Percentiles rank a stretch among this genome's conserved stretches.
Conservation (phyloP, 2,113 vertebrate species). For the Upupa epops region DNA sequence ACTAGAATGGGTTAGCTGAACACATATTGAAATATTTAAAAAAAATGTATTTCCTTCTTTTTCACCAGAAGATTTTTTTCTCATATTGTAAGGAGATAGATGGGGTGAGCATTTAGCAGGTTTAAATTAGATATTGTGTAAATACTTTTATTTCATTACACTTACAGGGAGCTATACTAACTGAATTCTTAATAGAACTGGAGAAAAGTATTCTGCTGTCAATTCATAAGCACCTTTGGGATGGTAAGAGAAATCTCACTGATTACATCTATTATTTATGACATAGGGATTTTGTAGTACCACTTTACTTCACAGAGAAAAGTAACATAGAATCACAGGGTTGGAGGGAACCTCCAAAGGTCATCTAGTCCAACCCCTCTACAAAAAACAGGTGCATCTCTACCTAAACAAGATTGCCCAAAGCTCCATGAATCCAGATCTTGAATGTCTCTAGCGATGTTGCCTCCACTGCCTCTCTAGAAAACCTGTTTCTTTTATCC, state of each 20-base stretch:
- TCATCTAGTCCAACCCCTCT: no score
- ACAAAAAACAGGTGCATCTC: no score
- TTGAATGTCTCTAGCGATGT: no score
- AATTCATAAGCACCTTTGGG: neutral
- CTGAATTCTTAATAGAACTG: neutral
- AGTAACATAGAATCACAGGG: no score
- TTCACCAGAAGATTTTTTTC: neutral
- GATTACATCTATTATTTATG: neutral
- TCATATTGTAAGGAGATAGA: neutral
- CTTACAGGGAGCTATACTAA: neutral
- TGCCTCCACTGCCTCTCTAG: no score
- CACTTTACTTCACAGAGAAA: neutral
- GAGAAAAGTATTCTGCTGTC: neutral
- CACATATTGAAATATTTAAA: neutral
- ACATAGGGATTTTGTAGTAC: neutral
- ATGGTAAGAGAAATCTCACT: neutral
- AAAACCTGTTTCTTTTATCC: no score
- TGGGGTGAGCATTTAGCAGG: neutral
- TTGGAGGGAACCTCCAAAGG: no score
- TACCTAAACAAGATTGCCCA: no score
- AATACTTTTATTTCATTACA: neutral
- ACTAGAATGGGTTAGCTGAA: neutral
- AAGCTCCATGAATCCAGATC: no score
- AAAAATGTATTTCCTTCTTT: neutral
- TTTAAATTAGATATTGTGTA: neutral